phyloP scores from a whole-genome alignment of 2,888 invertebrate species.

The Ochropleura leucogaster region DNA sequence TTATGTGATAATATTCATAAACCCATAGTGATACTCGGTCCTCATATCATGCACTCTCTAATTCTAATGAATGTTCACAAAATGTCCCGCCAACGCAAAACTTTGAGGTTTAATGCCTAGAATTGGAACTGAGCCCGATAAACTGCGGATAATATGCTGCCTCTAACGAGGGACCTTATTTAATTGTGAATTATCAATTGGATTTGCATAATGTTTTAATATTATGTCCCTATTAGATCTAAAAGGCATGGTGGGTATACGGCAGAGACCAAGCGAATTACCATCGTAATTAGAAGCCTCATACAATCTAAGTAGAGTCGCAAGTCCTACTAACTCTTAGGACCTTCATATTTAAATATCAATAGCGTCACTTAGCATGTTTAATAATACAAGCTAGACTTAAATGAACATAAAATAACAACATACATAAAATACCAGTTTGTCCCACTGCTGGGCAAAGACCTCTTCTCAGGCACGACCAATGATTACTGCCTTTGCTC shows the following conservation, averaged over 20 bases:
- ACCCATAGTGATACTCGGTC: slow-evolving; percentile 11
- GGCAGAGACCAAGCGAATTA: neutral
- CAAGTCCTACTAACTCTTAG: neutral
- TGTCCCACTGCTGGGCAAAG: too few relatives aligned
- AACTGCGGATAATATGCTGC: slow-evolving; percentile 40
- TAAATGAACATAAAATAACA: too few relatives aligned
- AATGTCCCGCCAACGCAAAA: slow-evolving; percentile 50
- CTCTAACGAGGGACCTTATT: slow-evolving; percentile 25
- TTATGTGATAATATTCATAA: too few relatives aligned
- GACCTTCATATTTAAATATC: neutral
- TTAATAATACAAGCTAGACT: neutral
- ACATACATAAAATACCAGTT: too few relatives aligned
- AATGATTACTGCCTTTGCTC: too few relatives aligned
- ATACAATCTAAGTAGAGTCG: neutral
- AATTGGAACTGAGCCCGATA: slow-evolving; percentile 61
- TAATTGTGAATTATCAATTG: slow-evolving; percentile 31
- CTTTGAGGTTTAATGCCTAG: slow-evolving; percentile 41
- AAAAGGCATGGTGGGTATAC: neutral
- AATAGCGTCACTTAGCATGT: neutral
- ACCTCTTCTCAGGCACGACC: too few relatives aligned
- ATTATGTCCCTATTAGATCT: neutral
- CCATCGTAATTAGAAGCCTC: neutral
- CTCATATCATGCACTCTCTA: slow-evolving; percentile 39
- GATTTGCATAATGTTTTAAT: slow-evolving; percentile 40
- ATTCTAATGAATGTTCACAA: slow-evolving; percentile 46